Percentiles rank a stretch among this genome's conserved stretches.
Evolutionary conservation across 2,888 invertebrate genomes (phyloP).

Genomic region (Patella caerulea): DNA sequence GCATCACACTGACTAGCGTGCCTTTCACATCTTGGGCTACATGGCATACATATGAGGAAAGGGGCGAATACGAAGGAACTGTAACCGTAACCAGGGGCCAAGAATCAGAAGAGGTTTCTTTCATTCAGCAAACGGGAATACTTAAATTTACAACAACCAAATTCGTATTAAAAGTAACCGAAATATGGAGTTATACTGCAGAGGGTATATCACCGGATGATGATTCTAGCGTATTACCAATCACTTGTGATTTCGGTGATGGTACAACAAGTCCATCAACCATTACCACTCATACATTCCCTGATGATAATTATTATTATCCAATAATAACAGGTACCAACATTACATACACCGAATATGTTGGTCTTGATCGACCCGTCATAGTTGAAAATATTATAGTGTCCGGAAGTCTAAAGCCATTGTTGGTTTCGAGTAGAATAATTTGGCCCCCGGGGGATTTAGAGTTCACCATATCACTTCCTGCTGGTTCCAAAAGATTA

Average conservation of each 20-base stretch:
- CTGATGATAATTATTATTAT: neutral
- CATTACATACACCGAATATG: neutral
- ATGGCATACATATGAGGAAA: neutral
- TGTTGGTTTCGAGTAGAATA: neutral
- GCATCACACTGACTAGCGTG: neutral
- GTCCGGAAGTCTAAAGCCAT: neutral
- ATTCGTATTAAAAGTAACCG: too few species aligned
- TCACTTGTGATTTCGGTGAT: neutral
- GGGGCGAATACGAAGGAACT: slow-evolving; percentile 12
- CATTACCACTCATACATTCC: neutral
- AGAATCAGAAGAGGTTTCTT: neutral
- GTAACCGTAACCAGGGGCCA: neutral
- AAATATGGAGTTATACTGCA: too few species aligned
- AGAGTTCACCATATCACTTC: neutral
- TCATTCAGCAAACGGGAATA: slow-evolving; percentile 7
- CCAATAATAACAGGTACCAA: neutral
- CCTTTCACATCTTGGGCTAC: slow-evolving; percentile 1
- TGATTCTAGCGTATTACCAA: neutral
- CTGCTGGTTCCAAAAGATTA: neutral
- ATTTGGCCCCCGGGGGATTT: neutral
- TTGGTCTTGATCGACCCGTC: neutral
- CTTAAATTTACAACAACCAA: too few species aligned
- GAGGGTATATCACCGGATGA: neutral
- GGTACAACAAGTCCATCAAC: neutral
- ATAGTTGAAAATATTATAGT: neutral